Percentiles rank a stretch among this genome's conserved stretches.
Evolutionary conservation across 2,113 vertebrate genomes (phyloP).

Genomic region (Halichoerus grypus): DNA sequence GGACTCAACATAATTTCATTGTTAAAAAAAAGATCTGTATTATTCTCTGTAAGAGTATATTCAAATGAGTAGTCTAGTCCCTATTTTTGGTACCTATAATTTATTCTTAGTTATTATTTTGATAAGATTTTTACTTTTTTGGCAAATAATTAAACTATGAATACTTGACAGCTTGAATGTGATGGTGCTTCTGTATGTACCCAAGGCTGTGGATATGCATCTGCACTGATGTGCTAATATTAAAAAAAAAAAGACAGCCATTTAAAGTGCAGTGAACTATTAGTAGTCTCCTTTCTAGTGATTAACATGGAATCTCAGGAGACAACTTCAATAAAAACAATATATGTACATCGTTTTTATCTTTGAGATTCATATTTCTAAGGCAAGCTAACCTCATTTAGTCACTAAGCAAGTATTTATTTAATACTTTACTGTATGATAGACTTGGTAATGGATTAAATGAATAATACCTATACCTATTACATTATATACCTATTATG

Average conservation of each 20-base stretch:
- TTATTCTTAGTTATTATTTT: constrained; percentile 63
- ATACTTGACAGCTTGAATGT: constrained; percentile 66
- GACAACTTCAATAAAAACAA: neutral
- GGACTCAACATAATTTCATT: constrained; percentile 46
- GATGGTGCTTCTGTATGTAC: neutral
- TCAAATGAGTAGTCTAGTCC: neutral
- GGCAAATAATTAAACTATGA: constrained; percentile 58
- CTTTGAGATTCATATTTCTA: constrained; percentile 4
- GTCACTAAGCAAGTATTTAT: constrained; percentile 40
- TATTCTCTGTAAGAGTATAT: constrained; percentile 68
- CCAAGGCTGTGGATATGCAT: constrained; percentile 21
- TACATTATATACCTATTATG: neutral
- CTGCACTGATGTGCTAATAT: constrained; percentile 56
- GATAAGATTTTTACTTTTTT: constrained; percentile 58
- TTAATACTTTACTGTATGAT: neutral
- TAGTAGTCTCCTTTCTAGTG: neutral
- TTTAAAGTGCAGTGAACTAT: constrained; percentile 30
- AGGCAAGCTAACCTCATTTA: neutral
- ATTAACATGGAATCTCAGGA: neutral
- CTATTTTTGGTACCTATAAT: constrained; percentile 33
- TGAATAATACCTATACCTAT: neutral
- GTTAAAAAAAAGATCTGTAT: constrained; percentile 54
- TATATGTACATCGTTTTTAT: neutral
- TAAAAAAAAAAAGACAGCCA: constrained; percentile 5
- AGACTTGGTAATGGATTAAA: neutral